A percentile compares a stretch with the other conserved stretches of the same genome.
phyloP scores from a whole-genome alignment of 2,797 vertebrate species.

The Holocentrus rufus region DNA sequence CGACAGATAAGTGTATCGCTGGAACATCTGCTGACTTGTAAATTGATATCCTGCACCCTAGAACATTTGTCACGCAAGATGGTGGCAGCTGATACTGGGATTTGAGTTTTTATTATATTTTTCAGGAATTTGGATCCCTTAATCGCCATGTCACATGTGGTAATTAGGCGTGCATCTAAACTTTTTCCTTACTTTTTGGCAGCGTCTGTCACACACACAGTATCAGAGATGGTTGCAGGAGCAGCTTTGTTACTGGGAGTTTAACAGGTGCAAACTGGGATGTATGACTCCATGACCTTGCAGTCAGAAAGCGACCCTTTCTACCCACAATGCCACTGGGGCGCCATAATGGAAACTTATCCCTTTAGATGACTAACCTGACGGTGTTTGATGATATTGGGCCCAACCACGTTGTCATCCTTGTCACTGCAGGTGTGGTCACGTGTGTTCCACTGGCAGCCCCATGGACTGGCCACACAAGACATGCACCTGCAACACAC shows the following conservation, averaged over 20 bases:
- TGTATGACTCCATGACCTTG: background rate
- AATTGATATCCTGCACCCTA: slow-evolving; percentile 65
- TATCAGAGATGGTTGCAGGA: background rate
- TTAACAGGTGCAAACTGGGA: too few relatives aligned
- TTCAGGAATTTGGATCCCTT: slow-evolving; percentile 33
- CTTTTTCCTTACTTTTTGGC: background rate
- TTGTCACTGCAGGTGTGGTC: slow-evolving; percentile 83
- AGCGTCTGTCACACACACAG: background rate
- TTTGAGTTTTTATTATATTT: slow-evolving; percentile 63
- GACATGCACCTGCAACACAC: slow-evolving; percentile 87
- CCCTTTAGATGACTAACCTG: slow-evolving; percentile 80
- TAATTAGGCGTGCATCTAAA: slow-evolving; percentile 47
- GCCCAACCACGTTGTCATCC: slow-evolving; percentile 71
- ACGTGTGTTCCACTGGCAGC: slow-evolving; percentile 91
- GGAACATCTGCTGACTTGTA: slow-evolving; percentile 73
- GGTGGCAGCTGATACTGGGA: slow-evolving; percentile 68
- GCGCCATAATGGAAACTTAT: background rate
- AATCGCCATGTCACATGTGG: background rate
- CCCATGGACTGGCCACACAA: slow-evolving; percentile 92
- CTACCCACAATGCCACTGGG: too few relatives aligned
- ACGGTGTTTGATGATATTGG: slow-evolving; percentile 85
- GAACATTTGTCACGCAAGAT: slow-evolving; percentile 70
- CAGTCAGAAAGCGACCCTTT: background rate
- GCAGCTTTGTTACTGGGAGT: background rate
- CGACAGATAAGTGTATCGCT: slow-evolving; percentile 66